Percentiles rank a stretch among this genome's conserved stretches.
Evolutionary conservation across 2,113 vertebrate species (phyloP).

Genomic region (Tachuris rubrigastra): DNA sequence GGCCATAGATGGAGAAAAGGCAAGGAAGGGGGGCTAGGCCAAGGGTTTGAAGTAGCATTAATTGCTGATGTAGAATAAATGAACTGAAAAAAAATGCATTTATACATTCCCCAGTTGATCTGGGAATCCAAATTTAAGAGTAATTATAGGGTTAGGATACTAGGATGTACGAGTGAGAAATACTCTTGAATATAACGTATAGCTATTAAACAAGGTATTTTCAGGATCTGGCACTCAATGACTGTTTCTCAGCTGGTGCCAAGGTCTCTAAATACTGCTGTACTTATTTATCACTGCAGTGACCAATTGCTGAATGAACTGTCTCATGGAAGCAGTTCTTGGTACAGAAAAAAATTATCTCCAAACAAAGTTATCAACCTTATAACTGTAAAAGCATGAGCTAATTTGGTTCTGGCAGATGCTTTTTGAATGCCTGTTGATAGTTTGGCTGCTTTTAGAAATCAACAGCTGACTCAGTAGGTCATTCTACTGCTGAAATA

Average conservation of each 20-base stretch:
- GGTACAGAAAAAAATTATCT: background rate
- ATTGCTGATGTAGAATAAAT: background rate
- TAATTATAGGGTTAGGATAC: background rate
- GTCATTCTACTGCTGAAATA: background rate
- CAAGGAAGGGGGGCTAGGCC: background rate
- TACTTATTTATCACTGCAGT: background rate
- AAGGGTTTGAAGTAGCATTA: background rate
- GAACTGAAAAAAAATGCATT: background rate
- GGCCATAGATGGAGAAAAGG: conserved; percentile 78
- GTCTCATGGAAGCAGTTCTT: background rate
- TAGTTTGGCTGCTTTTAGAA: background rate
- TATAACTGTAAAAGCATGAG: background rate
- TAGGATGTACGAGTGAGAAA: background rate
- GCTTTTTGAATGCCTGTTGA: background rate
- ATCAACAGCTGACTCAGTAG: background rate
- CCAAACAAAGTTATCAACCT: background rate
- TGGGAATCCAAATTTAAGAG: background rate
- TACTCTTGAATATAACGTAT: background rate
- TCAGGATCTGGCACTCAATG: background rate
- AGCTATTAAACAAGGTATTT: background rate
- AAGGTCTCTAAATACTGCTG: background rate
- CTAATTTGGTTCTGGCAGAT: background rate
- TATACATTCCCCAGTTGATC: background rate
- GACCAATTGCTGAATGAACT: background rate
- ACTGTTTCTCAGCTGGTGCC: background rate